Conservation (phyloP, 1,140 invertebrate genomes). For the Lepidurus couesii region DNA sequence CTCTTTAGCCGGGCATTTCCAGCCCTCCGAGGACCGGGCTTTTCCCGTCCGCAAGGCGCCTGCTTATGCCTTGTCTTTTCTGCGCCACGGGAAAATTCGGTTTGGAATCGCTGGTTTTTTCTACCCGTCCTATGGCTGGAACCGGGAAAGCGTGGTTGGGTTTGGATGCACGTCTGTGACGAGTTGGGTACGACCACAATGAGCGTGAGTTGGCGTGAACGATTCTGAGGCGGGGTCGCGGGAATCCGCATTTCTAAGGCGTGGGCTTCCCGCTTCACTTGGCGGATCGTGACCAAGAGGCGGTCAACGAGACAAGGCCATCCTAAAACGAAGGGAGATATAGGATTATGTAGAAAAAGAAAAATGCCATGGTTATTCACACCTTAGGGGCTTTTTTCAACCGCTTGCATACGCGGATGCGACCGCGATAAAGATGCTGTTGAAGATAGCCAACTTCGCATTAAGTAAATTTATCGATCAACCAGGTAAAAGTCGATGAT, state of each 20-base stretch:
- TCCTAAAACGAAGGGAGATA: conserved; percentile 1
- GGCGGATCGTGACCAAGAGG: conserved; percentile 20
- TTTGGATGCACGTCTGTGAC: background rate
- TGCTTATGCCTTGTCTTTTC: background rate
- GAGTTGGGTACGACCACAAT: conserved; percentile 8
- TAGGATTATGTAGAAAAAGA: conserved; percentile 6
- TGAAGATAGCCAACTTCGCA: background rate
- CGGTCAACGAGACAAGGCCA: conserved; percentile 20
- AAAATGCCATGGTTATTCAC: conserved; percentile 22
- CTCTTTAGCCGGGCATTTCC: conserved; percentile 18
- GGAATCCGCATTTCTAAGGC: conserved; percentile 21
- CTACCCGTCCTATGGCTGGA: background rate
- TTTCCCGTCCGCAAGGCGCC: conserved; percentile 16
- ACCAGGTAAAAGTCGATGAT: background rate
- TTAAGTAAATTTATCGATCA: background rate
- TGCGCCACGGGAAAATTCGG: background rate
- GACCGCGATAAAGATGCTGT: conserved; percentile 13
- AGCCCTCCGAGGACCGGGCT: background rate
- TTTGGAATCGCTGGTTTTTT: background rate
- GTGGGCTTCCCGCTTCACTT: conserved; percentile 20
- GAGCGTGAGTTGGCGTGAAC: conserved; percentile 20
- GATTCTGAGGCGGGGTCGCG: conserved; percentile 16
- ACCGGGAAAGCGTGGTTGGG: background rate
- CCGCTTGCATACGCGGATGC: conserved; percentile 13
- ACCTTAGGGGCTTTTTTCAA: conserved; percentile 19